Evolutionary conservation across 2,113 vertebrate species (phyloP), one percentile per base, ranked within the genome.

Genomic region (Macquaria ambigua): DNA sequence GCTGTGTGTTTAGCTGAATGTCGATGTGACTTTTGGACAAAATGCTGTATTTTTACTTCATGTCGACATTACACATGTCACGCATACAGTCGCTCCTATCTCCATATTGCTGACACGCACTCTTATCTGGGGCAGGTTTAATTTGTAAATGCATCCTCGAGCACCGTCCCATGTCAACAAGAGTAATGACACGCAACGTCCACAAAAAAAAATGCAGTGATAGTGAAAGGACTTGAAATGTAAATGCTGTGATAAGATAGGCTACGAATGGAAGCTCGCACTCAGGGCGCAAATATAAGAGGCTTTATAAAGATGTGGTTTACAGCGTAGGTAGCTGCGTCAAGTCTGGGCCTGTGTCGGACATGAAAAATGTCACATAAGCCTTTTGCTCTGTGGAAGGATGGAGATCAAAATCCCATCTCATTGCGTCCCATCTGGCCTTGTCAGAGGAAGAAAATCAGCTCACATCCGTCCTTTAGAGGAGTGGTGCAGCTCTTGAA

Each of bases 301-400:
- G 74, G 43, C 46, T 76, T 28, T 14, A 34, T 75, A 20, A 31
- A 50, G 74, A 68, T 77, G 72, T 63, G 72, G 50, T 82, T 81
- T 84, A 61, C 41, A 34, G 71, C 81, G 18, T 37, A 79, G 66
- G 58, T 84, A 52, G 56, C 79, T 93, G 93, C 93, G 86, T 90
- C 93, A 92, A 89, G 90, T 52, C 83, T 4, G 85, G 92, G 90
- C 92, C 91, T 91, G 89, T 34, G 53, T 81, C 37, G 83, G 89
- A 85, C 62, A 78, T 75, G 82, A 79, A 74, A 78, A 81, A 75
- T 80, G 82, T 82, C 63, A 74, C 68, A 58, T 31, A 69, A 84
- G 87, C 81, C 87, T 39, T 81, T 71, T 64, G 61, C 74, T 84
- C 53, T 55, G 76, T 89, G 78, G 68, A 80, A 74, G 77, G 90